Conservation (phyloP, 2,888 invertebrate species). For the Gnatocerus cornutus region DNA sequence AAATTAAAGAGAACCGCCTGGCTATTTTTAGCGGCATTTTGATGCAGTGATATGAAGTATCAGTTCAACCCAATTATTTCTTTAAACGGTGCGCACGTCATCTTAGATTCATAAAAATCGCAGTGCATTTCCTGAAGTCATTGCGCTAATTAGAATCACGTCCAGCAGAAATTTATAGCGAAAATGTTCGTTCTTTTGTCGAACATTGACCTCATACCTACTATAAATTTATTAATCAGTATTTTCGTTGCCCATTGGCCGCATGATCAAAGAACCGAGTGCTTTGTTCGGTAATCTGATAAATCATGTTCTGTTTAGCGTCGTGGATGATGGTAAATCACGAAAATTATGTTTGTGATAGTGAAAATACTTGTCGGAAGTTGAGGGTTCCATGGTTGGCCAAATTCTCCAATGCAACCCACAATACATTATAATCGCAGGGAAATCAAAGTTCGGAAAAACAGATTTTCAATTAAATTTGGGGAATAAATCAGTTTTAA, state of each 20-base stretch:
- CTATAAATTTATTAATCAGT: constrained; percentile 37
- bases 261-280: constrained; percentile 17
- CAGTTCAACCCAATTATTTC: background rate
- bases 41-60: constrained; percentile 11
- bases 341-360: background rate
- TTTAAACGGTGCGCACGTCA: background rate
- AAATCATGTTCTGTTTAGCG: background rate
- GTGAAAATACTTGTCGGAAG: too few relatives aligned
- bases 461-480: background rate
- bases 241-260: constrained; percentile 36
- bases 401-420: too few relatives aligned
- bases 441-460: background rate
- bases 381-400: too few relatives aligned
- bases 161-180: constrained; percentile 14
- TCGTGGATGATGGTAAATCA: background rate
- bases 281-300: constrained; percentile 8
- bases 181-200: background rate
- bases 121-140: constrained; percentile 21
- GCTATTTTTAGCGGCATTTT: constrained; percentile 30
- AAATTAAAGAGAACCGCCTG: constrained; percentile 28
- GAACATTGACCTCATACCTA: constrained; percentile 36
- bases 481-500: background rate
- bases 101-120: background rate
- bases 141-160: constrained; percentile 25
- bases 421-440: too few relatives aligned